Conservation (phyloP, 2,888 invertebrate genomes). For the Anticlea derivata region DNA sequence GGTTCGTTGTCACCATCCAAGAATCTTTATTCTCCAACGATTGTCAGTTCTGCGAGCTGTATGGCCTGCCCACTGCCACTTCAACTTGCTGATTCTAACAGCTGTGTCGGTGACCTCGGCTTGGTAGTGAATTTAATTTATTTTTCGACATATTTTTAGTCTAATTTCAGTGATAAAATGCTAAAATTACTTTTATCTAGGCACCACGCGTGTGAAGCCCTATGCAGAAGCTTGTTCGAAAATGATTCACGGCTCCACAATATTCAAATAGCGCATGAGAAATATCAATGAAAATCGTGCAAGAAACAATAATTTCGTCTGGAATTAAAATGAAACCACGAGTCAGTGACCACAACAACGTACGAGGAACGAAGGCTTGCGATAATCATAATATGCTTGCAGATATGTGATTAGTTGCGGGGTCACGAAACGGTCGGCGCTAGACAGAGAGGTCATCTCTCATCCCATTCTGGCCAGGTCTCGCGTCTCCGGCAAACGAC, state of each 20-base stretch:
- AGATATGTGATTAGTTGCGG: conserved; percentile 81
- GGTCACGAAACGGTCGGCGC: conserved; percentile 81
- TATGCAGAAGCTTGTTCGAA: neutral
- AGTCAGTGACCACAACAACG: conserved; percentile 79
- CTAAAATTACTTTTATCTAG: too few species aligned
- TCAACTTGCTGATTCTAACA: too few species aligned
- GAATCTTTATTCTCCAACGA: too few species aligned
- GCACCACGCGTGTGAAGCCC: neutral
- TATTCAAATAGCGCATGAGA: conserved; percentile 38
- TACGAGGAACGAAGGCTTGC: conserved; percentile 74
- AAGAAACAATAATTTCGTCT: conserved; percentile 51
- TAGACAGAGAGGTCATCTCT: conserved; percentile 66
- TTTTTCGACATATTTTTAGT: too few species aligned
- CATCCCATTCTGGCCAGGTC: conserved; percentile 49
- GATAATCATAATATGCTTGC: conserved; percentile 82
- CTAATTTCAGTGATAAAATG: too few species aligned
- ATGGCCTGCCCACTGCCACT: too few species aligned
- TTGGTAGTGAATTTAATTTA: too few species aligned
- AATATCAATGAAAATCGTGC: conserved; percentile 50
- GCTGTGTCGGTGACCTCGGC: too few species aligned
- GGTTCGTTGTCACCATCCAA: too few species aligned
- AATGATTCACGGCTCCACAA: conserved; percentile 34
- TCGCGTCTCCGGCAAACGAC: conserved; percentile 63
- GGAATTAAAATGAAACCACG: conserved; percentile 55
- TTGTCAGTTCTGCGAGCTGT: too few species aligned